Evolutionary conservation across 1,140 invertebrate species (phyloP), one percentile per base, ranked within the genome.

Genomic region (Drosophila sturtevanti): DNA sequence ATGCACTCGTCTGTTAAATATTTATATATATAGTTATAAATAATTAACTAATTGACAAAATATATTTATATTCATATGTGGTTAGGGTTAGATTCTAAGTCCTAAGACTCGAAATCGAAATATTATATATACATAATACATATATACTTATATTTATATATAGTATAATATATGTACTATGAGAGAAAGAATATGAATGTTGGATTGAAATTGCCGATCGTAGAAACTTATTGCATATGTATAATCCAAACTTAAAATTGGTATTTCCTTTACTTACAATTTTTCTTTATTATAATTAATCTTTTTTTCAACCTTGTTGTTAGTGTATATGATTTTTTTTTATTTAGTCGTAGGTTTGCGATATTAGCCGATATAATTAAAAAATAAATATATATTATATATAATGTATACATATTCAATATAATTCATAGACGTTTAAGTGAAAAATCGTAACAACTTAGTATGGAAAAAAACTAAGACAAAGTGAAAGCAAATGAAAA

Each of bases 1-100:
- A 87, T 87, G 82, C 82, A 82, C 82, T 86, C 68, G 74, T 86
- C 81, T 81, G 82, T 86, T 86, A 68, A 86, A 87, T 84, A 85
- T 79, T 79, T 81, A 87, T 77, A 79, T 64, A 68, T 79, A 63
- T 82, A 82, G 81, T 81, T 85, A 86, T 72, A 77, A 82, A 79
- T 82, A 80, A 48, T 81, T 79, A 86, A 86, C 77, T 78, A 81
- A 85, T 81, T 84, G 70, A 77, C 72, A 72, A 79, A 60, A 31
- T 74, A 74, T 75, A 75, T 75, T 75, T 75, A 75, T 75, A 75
- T 68, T 64, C 72, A 68, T 68, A 58, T 76, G 41, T 61, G 35
- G 21, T 37, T 60, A 44, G 59, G 38, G 4, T 48, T 48, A 48
- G 41, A 48, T 48, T 48, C 41, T 61, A 61, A 61, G n/a, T 38